Conservation (phyloP, 2,113 vertebrate species). For the Alouatta palliata region DNA sequence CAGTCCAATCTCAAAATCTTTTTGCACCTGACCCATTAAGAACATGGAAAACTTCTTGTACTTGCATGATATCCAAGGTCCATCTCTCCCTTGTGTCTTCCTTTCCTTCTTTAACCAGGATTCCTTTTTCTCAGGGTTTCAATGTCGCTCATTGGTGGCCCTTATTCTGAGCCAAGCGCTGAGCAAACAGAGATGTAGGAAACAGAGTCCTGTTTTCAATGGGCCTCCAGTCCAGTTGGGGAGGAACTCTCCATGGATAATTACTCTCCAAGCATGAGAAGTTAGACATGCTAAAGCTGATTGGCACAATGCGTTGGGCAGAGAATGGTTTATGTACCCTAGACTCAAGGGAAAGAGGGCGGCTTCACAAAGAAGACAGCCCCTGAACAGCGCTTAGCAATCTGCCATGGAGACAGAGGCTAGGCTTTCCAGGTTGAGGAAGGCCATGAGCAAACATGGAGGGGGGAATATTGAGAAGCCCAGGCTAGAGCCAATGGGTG, state of each 20-base stretch:
- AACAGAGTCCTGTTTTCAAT: neutral
- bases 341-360: neutral
- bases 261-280: too few relatives aligned
- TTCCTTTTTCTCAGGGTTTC: neutral
- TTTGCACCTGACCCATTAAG: neutral
- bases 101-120: neutral
- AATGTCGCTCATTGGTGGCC: neutral
- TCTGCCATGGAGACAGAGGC: neutral
- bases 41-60: neutral
- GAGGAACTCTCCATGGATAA: neutral
- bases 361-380: neutral
- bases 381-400: neutral
- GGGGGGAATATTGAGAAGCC: neutral
- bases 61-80: accelerated
- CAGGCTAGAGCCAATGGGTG: neutral
- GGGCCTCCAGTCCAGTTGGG: neutral
- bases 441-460: neutral
- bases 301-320: accelerated
- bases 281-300: accelerated
- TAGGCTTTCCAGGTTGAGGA: neutral
- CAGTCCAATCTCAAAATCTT: neutral
- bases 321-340: neutral
- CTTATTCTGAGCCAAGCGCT: neutral
- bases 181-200: neutral
- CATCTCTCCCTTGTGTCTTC: neutral